A percentile compares a stretch with the other conserved stretches of the same genome.
Evolutionary conservation across 2,888 invertebrate species (phyloP).

Genomic region (Caenorhabditis japonica): DNA sequence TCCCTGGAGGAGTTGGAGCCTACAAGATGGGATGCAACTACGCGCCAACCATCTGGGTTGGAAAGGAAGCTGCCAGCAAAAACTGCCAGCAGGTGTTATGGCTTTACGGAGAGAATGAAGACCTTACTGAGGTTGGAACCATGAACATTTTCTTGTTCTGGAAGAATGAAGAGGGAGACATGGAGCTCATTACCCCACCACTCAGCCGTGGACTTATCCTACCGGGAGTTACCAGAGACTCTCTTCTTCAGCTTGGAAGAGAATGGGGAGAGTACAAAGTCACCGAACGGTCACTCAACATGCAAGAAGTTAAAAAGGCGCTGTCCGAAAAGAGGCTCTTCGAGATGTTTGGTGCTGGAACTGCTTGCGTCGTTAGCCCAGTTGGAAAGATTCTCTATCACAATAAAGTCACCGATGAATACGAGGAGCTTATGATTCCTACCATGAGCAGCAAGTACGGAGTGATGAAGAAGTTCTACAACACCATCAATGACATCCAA

Average conservation of each 20-base stretch:
- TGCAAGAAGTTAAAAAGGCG: conserved; percentile 86
- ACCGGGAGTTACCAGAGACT: conserved; percentile 92
- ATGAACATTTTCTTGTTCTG: conserved; percentile 96
- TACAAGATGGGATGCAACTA: conserved; percentile 89
- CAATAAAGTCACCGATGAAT: conserved; percentile 79
- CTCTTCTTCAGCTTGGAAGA: conserved; percentile 86
- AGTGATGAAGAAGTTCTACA: conserved; percentile 84
- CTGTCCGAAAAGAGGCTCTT: conserved; percentile 86
- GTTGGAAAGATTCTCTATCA: conserved; percentile 88
- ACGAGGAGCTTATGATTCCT: conserved; percentile 79
- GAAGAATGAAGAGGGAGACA: conserved; percentile 90
- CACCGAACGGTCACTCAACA: conserved; percentile 86
- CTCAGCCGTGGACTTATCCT: conserved; percentile 90
- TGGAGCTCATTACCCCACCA: conserved; percentile 92
- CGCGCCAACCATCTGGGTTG: conserved; percentile 80
- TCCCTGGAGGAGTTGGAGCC: conserved; percentile 92
- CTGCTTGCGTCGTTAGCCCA: conserved; percentile 94
- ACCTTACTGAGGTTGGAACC: conserved; percentile 96
- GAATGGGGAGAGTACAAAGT: conserved; percentile 88
- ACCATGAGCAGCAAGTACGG: conserved; percentile 83
- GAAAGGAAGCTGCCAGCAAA: conserved; percentile 84
- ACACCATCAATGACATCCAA: conserved; percentile 89
- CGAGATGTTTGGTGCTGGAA: conserved; percentile 98
- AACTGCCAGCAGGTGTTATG: conserved; percentile 85
- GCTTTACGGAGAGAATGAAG: conserved; percentile 92